Conservation (phyloP, 2,888 invertebrate species). For the Aphodius granarius region DNA sequence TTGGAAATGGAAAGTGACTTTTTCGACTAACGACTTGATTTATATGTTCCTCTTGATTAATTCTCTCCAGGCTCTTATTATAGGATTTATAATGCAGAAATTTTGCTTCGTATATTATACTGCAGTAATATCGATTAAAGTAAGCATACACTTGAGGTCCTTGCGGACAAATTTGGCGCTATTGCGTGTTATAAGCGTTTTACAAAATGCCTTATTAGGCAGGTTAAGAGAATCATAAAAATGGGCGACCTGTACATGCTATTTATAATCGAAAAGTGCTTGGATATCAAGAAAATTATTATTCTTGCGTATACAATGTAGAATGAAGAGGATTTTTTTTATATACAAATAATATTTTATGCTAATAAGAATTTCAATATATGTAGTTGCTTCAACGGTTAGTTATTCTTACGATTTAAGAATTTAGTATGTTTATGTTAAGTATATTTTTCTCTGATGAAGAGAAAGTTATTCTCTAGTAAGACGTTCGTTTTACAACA, state of each 20-base stretch:
- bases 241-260: background rate
- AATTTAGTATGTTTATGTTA: too few relatives aligned
- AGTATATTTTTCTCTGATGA: too few relatives aligned
- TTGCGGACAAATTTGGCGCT: background rate
- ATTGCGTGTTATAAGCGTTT: background rate
- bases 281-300: too few relatives aligned
- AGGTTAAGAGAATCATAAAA: background rate
- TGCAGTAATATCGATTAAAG: background rate
- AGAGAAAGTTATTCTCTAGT: too few relatives aligned
- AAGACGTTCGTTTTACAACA: too few relatives aligned
- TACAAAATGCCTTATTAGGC: background rate
- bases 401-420: too few relatives aligned
- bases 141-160: background rate
- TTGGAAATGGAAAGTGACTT: background rate
- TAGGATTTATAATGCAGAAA: too few relatives aligned
- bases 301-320: too few relatives aligned
- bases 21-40: background rate
- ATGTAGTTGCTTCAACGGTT: too few relatives aligned
- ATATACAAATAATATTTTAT: too few relatives aligned
- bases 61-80: background rate
- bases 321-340: too few relatives aligned
- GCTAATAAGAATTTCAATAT: too few relatives aligned
- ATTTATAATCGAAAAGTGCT: background rate
- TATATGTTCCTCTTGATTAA: background rate
- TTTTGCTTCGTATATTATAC: background rate